Evolutionary conservation across 2,797 vertebrate species (phyloP), one percentile per base, ranked within the genome.

Genomic region (Alcedo quadribrachys): DNA sequence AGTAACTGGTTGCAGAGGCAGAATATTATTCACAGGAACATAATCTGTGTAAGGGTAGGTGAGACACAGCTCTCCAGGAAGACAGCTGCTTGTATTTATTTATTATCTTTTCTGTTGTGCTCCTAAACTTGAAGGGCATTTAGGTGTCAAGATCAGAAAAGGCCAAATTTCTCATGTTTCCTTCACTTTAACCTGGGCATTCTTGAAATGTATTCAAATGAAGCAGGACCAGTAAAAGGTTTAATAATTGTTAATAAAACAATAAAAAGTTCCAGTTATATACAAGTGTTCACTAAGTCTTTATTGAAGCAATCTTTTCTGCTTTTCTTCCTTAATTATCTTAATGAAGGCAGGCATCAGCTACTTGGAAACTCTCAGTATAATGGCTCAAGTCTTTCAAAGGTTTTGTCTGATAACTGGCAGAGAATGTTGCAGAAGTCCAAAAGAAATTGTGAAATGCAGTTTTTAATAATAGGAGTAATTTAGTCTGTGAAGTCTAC

Each of bases 381-480:
- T 57, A 69, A 53, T 48, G 50, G 25, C 43, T 88, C 1, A 9
- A 14, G 20, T 40, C 32, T 77, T 87, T 84, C 37, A 70, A 89
- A 77, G 45, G 30, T 88, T 88, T 88, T 13, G 43, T 76, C 15
- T 80, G 74, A 30, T 90, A 85, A 68, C 24, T 11, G 6, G 13
- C 10, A 20, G 15, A 51, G 58, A 75, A 57, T 28, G 40, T 81
- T 71, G 48, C 60, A 22, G 14, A 92, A 82, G 65, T 65, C 32
- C 50, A 45, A 60, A 83, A 74, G n/a, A 85, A 83, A 65, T 61
- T 65, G n/a, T 91, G 81, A 86, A 93, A 75, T 91, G 61, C 27
- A 28, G 42, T 80, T 91, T 88, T 24, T 53, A 60, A 77, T 76
- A 76, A 67, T 42, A 0, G 2, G 17, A 63, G 12, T 71, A 76